Base-by-base conservation (phyloP, 2,797 vertebrate genomes). In the Hirundo rustica region DNA sequence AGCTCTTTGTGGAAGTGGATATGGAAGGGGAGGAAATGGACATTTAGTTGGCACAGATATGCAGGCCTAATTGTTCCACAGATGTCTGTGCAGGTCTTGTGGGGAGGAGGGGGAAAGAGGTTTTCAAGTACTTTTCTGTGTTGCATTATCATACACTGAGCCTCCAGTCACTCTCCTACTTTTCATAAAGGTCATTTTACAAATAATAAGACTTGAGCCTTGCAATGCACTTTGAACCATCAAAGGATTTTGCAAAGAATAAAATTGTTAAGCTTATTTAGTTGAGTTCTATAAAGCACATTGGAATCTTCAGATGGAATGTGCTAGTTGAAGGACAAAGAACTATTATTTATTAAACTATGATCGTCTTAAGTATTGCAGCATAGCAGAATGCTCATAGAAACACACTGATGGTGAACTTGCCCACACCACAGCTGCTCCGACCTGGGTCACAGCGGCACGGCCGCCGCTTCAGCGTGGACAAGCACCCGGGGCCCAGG, bases 171-270 rank as follows among this genome's bases (percentile, higher is more conserved):
- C 32, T 58, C 76, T 88, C 70, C 51, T 92, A 54, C 73, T 88
- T 96, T 93, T 54, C 83, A 92, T 48, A 96, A 88, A 94, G 94
- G 88, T 88, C 53, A 87, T 90, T 95, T 90, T 85, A 82, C 53
- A 93, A 94, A 96, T 93, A 90, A 51, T 82, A 86, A 86, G 71
- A 50, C 84, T 90, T 85, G 74, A 92, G 83, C 42, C 80, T 90
- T 7, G 3, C 40, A 60, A 7, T 64, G 70, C 83, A 94, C 89
- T 90, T 92, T 74, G 76, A 94, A 92, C 89, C 8, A 9, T 62
- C 85, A 78, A 81, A 94, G 71, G 80, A 73, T 64, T 91, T 89
- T n/a, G 60, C 55, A 96, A 84, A 67, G 57, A 93, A 86, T 84
- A 79, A 85, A 87, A 84, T 0, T 29, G 34, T 74, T 74, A 89